phyloP scores from a whole-genome alignment of 1,140 invertebrate genomes.

The Drosophila sturtevanti region DNA sequence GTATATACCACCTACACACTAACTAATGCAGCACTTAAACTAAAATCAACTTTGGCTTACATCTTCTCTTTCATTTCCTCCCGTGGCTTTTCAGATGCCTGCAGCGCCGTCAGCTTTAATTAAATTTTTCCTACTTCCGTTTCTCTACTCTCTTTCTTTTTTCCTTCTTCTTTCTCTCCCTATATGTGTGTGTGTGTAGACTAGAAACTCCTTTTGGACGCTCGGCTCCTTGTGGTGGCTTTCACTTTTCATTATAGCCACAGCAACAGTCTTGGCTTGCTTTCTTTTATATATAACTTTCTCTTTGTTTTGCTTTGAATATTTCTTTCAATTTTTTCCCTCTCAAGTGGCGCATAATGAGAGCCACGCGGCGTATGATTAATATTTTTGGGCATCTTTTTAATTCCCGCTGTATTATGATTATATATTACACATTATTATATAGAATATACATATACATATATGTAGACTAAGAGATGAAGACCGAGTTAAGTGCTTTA shows the following conservation, averaged over 20 bases:
- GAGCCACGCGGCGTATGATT: constrained; percentile 79
- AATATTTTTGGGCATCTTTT: constrained; percentile 66
- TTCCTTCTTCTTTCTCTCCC: not conserved
- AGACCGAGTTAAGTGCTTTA: constrained; percentile 52
- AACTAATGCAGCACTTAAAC: constrained; percentile 39
- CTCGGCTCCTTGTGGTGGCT: constrained; percentile 28
- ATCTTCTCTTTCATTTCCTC: constrained; percentile 25
- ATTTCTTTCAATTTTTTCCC: constrained; percentile 46
- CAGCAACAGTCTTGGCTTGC: constrained; percentile 2
- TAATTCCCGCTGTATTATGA: constrained; percentile 73
- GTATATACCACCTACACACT: constrained; percentile 1
- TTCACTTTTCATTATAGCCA: constrained; percentile 66
- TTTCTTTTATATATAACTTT: constrained; percentile 18
- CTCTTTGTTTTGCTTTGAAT: constrained; percentile 20
- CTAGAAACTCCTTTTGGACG: constrained; percentile 1
- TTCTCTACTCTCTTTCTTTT: not conserved
- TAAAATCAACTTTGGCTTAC: constrained; percentile 47
- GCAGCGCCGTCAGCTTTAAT: constrained; percentile 68
- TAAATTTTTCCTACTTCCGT: constrained; percentile 75
- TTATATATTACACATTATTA: constrained; percentile 72
- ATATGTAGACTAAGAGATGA: not conserved
- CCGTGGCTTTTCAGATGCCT: constrained; percentile 39
- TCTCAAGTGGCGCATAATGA: constrained; percentile 78
- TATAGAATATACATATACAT: not conserved
- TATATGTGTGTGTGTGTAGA: not conserved